A percentile compares a stretch with the other conserved stretches of the same genome.
Conservation (phyloP, 2,113 vertebrate genomes). For the Rhinolophus ferrumequinum region DNA sequence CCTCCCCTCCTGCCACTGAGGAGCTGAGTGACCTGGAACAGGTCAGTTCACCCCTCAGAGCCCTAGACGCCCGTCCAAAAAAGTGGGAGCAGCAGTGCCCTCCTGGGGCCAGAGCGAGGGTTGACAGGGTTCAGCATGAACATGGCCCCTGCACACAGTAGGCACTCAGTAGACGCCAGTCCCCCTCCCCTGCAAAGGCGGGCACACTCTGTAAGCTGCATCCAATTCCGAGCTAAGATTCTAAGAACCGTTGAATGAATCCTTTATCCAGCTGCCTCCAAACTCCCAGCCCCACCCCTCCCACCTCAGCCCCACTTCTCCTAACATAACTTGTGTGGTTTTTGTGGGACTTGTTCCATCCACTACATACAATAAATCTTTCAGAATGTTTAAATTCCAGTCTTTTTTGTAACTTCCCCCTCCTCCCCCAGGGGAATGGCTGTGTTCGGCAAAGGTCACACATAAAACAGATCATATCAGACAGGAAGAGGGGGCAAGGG, state of each 20-base stretch:
- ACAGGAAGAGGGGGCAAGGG: not conserved
- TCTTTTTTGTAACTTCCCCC: not conserved
- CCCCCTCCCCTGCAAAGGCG: accelerated
- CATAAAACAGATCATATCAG: not conserved
- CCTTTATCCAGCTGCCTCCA: not conserved
- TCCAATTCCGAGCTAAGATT: not conserved
- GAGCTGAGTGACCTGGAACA: not conserved
- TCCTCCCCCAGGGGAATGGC: not conserved
- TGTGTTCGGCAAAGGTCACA: not conserved
- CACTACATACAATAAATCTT: not conserved
- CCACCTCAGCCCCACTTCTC: not conserved
- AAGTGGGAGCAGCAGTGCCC: not conserved
- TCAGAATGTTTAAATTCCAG: not conserved
- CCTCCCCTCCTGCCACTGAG: not conserved
- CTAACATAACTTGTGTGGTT: not conserved
- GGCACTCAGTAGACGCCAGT: not conserved
- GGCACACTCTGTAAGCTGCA: not conserved
- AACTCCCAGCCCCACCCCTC: not conserved
- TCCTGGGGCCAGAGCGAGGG: accelerated
- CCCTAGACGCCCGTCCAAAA: not conserved
- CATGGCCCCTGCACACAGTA: not conserved
- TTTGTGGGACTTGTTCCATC: not conserved
- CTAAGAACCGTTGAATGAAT: not conserved
- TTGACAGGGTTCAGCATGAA: not conserved
- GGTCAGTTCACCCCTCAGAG: not conserved